Conservation (phyloP, 2,888 invertebrate genomes). For the Lepidonotus clava region DNA sequence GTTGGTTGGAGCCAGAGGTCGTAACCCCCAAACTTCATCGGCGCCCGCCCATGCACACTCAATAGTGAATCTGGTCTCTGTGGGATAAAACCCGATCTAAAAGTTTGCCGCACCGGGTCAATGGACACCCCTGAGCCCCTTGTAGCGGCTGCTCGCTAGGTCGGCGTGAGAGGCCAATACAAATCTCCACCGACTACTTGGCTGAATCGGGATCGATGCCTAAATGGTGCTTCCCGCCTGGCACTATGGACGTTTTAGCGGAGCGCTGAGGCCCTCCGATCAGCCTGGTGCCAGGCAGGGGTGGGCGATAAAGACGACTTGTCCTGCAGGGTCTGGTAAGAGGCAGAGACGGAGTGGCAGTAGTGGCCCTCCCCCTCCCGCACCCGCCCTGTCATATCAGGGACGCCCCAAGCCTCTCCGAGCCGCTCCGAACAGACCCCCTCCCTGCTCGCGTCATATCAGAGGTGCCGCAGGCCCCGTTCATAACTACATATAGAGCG, state of each 20-base stretch:
- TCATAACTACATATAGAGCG: slow-evolving; percentile 19
- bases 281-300: not conserved
- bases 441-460: not conserved
- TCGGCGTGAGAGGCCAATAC: not conserved
- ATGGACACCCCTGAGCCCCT: slow-evolving; percentile 27
- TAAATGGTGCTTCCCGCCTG: slow-evolving; percentile 8
- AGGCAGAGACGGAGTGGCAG: too few relatives aligned
- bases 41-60: not conserved
- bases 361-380: too few relatives aligned
- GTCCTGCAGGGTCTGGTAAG: not conserved
- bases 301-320: not conserved
- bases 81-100: slow-evolving; percentile 20
- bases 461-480: not conserved
- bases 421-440: too few relatives aligned
- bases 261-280: not conserved
- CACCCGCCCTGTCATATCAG: too few relatives aligned
- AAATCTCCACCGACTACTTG: slow-evolving; percentile 5
- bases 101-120: slow-evolving; percentile 11
- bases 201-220: slow-evolving; percentile 31
- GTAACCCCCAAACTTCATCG: not conserved
- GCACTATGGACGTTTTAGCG: slow-evolving; percentile 9
- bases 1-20: not conserved
- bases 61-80: not conserved
- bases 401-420: too few relatives aligned
- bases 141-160: not conserved